A percentile compares a stretch with the other conserved stretches of the same genome.
Conservation (phyloP, 2,113 vertebrate species). For the Eira barbara region DNA sequence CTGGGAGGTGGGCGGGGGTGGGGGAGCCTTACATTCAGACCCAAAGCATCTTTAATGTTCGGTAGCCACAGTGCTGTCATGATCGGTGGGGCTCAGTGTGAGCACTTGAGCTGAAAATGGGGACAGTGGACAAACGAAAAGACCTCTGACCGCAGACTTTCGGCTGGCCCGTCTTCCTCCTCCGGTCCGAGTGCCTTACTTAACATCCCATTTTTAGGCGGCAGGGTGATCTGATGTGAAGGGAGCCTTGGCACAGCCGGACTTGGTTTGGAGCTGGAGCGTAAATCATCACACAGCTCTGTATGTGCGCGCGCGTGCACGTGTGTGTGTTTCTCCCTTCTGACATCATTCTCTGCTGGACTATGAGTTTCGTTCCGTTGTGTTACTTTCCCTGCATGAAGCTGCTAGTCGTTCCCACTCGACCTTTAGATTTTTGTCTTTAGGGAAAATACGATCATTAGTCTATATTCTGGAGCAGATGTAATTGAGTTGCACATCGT, state of each 20-base stretch:
- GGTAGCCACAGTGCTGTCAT: neutral
- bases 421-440: conserved; percentile 51
- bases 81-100: neutral
- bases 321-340: neutral
- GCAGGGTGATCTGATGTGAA: neutral
- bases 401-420: conserved; percentile 8
- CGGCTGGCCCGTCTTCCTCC: neutral
- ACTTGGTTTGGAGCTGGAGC: neutral
- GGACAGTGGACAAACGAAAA: neutral
- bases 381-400: neutral
- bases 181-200: accelerated
- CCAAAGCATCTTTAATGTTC: neutral
- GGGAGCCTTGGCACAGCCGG: neutral
- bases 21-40: neutral
- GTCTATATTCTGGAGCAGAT: neutral
- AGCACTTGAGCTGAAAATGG: neutral
- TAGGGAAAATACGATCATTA: conserved; percentile 28
- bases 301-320: neutral
- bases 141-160: neutral
- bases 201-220: neutral
- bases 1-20: accelerated
- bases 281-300: accelerated
- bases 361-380: neutral
- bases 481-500: neutral
- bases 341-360: neutral